A percentile compares a stretch with the other conserved stretches of the same genome.
Evolutionary conservation across 1,140 invertebrate species (phyloP).

Genomic region (Macrotrachela quadricornifera): DNA sequence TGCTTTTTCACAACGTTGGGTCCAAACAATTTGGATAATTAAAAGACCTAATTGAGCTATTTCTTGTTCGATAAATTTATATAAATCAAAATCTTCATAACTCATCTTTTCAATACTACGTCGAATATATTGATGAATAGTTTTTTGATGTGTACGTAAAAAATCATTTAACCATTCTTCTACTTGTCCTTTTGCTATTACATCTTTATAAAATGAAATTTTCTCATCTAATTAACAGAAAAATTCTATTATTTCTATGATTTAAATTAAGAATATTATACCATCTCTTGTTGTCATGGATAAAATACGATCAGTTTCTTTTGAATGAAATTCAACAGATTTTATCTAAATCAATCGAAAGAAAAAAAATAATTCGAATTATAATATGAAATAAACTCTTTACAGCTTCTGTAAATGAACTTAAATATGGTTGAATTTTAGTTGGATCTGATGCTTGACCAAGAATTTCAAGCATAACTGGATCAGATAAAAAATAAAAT

Average conservation of each 20-base stretch:
- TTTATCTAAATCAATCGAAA: no score
- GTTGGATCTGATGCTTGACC: constrained; percentile 84
- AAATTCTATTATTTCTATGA: no score
- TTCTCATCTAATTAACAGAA: no score
- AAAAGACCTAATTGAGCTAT: constrained; percentile 51
- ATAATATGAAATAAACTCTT: background rate
- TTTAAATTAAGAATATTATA: no score
- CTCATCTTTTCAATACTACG: background rate
- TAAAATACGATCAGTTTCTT: no score
- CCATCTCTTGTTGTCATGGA: no score
- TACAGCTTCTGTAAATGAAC: background rate
- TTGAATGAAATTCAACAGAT: no score
- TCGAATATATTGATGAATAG: background rate
- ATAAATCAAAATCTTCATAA: background rate
- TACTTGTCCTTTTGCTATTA: background rate
- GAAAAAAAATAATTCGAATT: no score
- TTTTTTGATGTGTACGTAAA: background rate
- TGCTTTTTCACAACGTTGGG: constrained; percentile 65
- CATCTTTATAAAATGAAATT: no score
- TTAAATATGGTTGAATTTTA: constrained; percentile 68
- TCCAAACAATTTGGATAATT: constrained; percentile 90
- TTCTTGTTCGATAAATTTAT: background rate
- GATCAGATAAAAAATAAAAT: background rate
- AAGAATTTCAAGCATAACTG: constrained; percentile 57
- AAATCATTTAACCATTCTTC: background rate